phyloP scores from a whole-genome alignment of 1,140 invertebrate species.

The Colletes latitarsis region DNA sequence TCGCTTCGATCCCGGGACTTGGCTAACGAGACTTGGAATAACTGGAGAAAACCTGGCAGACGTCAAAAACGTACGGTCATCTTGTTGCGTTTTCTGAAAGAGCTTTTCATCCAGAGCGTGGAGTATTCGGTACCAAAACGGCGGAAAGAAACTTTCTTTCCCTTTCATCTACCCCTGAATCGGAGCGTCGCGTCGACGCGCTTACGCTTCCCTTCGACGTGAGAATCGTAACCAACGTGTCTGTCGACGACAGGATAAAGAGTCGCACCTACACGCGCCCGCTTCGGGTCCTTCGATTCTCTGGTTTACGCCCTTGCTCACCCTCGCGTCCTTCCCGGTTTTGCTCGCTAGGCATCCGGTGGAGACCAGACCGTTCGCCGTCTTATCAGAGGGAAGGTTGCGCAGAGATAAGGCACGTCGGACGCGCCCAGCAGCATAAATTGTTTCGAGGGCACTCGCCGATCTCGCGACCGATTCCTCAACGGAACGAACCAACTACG shows the following conservation, averaged over 20 bases:
- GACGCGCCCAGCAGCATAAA: conserved; percentile 74
- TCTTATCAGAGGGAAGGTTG: conserved; percentile 70
- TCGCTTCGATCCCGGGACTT: not conserved
- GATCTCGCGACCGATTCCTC: conserved; percentile 63
- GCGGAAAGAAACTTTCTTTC: conserved; percentile 8
- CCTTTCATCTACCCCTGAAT: not conserved
- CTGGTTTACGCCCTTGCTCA: conserved; percentile 6
- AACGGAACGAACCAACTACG: conserved; percentile 23
- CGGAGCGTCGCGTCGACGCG: not conserved
- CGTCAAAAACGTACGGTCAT: conserved; percentile 48
- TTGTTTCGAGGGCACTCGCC: conserved; percentile 75
- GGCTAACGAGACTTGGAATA: conserved; percentile 25
- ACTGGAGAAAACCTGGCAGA: not conserved
- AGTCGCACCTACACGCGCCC: conserved; percentile 75
- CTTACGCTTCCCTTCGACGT: conserved; percentile 23
- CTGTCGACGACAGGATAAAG: conserved; percentile 78
- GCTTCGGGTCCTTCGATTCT: conserved; percentile 73
- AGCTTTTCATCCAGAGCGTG: not conserved
- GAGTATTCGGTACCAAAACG: not conserved
- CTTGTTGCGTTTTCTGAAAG: not conserved
- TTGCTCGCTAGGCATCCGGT: conserved; percentile 47
- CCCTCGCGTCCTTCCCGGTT: not conserved
- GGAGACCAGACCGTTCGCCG: conserved; percentile 61
- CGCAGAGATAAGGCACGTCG: conserved; percentile 76
- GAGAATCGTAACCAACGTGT: conserved; percentile 68